Evolutionary conservation across 2,113 vertebrate genomes (phyloP).

Genomic region (Vidua chalybeata): DNA sequence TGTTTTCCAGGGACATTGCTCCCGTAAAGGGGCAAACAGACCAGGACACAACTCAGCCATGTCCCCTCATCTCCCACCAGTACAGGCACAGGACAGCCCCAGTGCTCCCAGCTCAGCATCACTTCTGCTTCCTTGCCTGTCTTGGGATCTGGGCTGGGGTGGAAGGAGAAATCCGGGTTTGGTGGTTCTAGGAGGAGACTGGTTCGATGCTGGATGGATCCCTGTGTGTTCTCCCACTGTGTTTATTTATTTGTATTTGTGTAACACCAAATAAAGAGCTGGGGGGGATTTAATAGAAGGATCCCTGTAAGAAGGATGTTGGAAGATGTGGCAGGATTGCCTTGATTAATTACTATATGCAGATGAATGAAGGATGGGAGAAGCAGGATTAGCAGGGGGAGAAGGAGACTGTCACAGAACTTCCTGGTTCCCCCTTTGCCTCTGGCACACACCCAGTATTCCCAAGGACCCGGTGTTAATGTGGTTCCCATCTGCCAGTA

Average conservation of each 20-base stretch:
- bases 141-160: not conserved
- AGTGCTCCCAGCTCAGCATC: not conserved
- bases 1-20: not conserved
- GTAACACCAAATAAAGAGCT: not conserved
- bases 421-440: not conserved
- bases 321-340: not conserved
- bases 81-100: not conserved
- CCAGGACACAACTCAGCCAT: fast-evolving
- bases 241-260: not conserved
- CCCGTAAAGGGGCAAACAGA: not conserved
- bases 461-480: not conserved
- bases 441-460: not conserved
- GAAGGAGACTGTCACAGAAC: not conserved
- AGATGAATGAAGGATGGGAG: not conserved
- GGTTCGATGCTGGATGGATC: not conserved
- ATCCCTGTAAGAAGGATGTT: not conserved
- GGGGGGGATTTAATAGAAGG: not conserved
- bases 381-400: not conserved
- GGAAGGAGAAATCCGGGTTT: not conserved
- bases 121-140: not conserved
- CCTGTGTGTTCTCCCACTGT: not conserved
- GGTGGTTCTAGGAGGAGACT: not conserved
- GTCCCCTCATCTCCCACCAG: not conserved
- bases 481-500: not conserved
- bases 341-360: not conserved